phyloP scores from a whole-genome alignment of 1,140 invertebrate genomes.

The Stegodyphus dumicola region DNA sequence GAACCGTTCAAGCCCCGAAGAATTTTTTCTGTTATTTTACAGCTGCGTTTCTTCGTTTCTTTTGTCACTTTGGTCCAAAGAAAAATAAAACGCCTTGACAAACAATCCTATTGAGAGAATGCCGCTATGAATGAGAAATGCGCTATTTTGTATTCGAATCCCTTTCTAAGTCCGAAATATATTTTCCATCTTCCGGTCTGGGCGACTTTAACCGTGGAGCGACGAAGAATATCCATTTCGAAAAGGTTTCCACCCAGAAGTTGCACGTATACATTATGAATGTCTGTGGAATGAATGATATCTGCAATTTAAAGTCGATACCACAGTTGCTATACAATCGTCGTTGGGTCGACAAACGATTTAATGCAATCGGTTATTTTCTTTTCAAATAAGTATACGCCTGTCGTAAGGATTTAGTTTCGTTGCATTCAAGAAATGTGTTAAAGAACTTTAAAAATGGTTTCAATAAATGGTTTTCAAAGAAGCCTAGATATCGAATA shows the following conservation, averaged over 20 bases:
- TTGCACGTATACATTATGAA: conserved; percentile 15
- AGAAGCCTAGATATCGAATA: too few species aligned
- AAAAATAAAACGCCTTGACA: conserved; percentile 49
- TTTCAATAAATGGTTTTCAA: too few species aligned
- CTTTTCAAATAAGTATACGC: too few species aligned
- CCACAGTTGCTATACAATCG: not conserved
- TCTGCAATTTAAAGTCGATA: conserved; percentile 23
- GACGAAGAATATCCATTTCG: conserved; percentile 40
- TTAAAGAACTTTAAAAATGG: too few species aligned
- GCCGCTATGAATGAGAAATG: conserved; percentile 42
- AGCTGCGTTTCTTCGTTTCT: conserved; percentile 17
- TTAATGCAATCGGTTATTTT: too few species aligned
- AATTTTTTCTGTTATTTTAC: conserved; percentile 8
- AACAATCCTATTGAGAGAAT: conserved; percentile 44
- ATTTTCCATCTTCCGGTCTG: conserved; percentile 17
- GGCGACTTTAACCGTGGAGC: conserved; percentile 16
- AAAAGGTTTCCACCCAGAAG: conserved; percentile 31
- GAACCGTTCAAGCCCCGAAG: conserved; percentile 12
- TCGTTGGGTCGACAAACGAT: too few species aligned
- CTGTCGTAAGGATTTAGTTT: too few species aligned
- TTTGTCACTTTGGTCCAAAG: conserved; percentile 37
- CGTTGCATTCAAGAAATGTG: too few species aligned
- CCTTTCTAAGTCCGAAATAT: conserved; percentile 16
- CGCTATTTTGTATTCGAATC: conserved; percentile 21
- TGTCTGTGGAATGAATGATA: not conserved